phyloP scores from a whole-genome alignment of 2,888 invertebrate species.

The Drosophila leonis region DNA sequence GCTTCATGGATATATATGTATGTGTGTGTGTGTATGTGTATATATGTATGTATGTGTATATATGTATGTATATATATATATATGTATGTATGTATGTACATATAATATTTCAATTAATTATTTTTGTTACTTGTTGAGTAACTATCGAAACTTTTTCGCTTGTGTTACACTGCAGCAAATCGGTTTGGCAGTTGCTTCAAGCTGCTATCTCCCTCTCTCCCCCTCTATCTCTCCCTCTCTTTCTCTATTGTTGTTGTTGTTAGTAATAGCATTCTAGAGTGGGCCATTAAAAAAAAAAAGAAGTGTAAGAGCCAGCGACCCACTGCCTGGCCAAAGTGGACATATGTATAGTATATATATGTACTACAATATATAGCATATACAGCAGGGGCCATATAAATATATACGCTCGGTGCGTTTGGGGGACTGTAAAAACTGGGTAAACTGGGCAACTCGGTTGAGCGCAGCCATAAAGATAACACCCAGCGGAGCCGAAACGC shows the following conservation, averaged over 20 bases:
- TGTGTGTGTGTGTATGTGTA: not conserved
- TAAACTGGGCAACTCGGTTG: constrained; percentile 36
- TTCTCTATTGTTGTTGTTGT: not conserved
- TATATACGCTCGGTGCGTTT: constrained; percentile 29
- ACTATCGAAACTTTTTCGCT: not conserved
- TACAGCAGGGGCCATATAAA: constrained; percentile 21
- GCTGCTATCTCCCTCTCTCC: not conserved
- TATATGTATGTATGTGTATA: not conserved
- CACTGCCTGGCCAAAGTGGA: constrained; percentile 18
- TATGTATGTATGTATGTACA: not conserved
- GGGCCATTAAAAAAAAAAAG: constrained; percentile 9
- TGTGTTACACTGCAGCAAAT: constrained; percentile 2
- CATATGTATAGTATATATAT: constrained; percentile 4
- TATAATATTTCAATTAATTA: constrained; percentile 1
- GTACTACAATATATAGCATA: constrained; percentile 2
- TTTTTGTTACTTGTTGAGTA: constrained; percentile 6
- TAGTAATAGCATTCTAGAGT: constrained; percentile 5
- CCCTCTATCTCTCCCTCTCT: not conserved
- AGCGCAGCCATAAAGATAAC: constrained; percentile 67
- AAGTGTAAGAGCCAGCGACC: constrained; percentile 2
- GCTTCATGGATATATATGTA: not conserved
- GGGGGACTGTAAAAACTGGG: constrained; percentile 33
- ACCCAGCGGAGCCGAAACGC: constrained; percentile 51
- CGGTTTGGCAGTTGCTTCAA: not conserved
- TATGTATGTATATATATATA: not conserved